These are phyloP conservation scores for Dasypogon diadema DNA, from an alignment of 2,888 invertebrate genomes.

Conservation along the genomic window DNA sequence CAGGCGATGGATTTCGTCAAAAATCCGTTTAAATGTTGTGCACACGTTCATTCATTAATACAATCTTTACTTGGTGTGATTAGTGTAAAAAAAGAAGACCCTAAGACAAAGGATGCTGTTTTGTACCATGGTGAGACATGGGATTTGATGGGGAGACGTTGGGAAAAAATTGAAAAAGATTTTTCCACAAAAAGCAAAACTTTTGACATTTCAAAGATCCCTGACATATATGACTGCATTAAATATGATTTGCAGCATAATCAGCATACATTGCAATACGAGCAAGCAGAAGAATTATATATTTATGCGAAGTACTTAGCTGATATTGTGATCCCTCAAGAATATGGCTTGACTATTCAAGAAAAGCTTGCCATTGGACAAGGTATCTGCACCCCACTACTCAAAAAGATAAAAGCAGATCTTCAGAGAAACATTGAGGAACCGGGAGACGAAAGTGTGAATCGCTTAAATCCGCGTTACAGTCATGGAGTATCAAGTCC, in stretches of 20 bases:
- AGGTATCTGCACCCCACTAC: constrained; percentile 95
- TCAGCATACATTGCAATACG: constrained; percentile 93
- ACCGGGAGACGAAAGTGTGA: constrained; percentile 93
- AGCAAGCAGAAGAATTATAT: constrained; percentile 92
- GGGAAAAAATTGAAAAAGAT: constrained; percentile 99
- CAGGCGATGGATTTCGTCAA: constrained; percentile 95
- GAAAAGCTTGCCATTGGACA: constrained; percentile 97
- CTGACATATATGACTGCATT: constrained; percentile 99
- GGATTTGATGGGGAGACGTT: constrained; percentile 97
- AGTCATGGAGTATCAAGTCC: constrained; percentile 98
- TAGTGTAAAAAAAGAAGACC: constrained; percentile 86
- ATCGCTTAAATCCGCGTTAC: constrained; percentile 96
- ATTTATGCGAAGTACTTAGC: constrained; percentile 97
- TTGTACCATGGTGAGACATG: constrained; percentile 98
- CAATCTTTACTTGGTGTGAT: constrained; percentile 89
- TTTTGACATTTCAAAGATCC: constrained; percentile 98
- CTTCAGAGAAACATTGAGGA: constrained; percentile 94
- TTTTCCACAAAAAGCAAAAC: constrained; percentile 92
- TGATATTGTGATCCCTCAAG: constrained; percentile 99
- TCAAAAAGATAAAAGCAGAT: constrained; percentile 96
- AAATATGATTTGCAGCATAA: constrained; percentile 99
- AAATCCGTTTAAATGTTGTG: constrained; percentile 94
- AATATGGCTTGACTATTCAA: constrained; percentile 94
- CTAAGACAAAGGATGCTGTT: constrained; percentile 91
- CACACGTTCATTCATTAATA: constrained; percentile 89